Base-by-base conservation (phyloP, 2,113 vertebrate genomes). In the Vireo altiloquus region DNA sequence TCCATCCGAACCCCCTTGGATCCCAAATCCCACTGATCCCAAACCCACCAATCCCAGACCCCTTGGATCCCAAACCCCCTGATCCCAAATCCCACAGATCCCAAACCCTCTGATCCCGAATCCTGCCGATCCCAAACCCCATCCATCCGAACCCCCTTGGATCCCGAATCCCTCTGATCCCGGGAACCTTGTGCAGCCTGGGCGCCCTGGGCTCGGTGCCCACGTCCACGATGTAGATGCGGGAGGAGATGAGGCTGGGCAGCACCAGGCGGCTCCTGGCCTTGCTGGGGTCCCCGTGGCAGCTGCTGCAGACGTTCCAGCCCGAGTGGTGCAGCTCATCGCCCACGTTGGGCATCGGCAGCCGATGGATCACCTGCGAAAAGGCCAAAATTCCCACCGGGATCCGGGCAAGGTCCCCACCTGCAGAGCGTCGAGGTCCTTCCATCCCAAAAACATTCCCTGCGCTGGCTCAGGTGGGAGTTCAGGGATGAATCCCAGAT, bases 281-380 rank as follows among this genome's bases (percentile, higher is more conserved):
- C 13, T 44, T 44, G 15, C 96, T 96, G 71, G 92, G 5, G 11
- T 99, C 98, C 0, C 97, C 98, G 0, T 98, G 98, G 97, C 99
- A 99, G 96, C 99, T 99, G 98, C 99, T 99, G 97, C 99, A 99
- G 66, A 98, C 65, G 61, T 99, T 99, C 99, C 99, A 99, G 2
- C 99, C 99, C 0, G 98, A 98, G 96, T 99, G 99, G 64, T 99
- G 99, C 25, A 99, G 98, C 95, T 99, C 99, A 0, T 99, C 99
- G 1, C 97, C 96, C 19, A 98, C 54, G 97, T 99, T 97, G 19
- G 99, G 99, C 99, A 99, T 99, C 22, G 98, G 98, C 87, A 99
- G 97, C 25, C 99, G 98, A 92, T 99, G 99, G 95, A 99, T 98
- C 61, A 99, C 42, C 37, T 46, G 64, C 31, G 8, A n/a, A 31